Base-by-base conservation (phyloP, 2,888 invertebrate species). In the Zygothrica quintamaculata region DNA sequence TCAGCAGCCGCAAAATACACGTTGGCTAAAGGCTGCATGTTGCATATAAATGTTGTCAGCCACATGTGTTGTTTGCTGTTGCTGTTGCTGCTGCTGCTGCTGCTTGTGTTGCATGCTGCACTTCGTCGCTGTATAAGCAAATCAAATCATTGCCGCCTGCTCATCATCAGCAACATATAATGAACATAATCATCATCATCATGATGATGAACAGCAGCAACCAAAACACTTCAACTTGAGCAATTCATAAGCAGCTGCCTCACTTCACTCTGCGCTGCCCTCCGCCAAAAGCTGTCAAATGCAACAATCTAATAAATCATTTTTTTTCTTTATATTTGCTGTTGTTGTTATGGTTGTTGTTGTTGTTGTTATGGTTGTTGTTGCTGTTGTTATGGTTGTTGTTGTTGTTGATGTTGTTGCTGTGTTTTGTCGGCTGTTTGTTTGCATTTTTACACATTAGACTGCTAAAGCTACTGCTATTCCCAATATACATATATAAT, bases 221-320 rank as follows among this genome's bases (percentile, higher is more conserved):
- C 22, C 40, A 46, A 34, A 40, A 47, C 18, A 29, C 58, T 40
- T 58, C 61, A 56, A 67, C 43, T 65, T 62, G 59, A 74, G 50
- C 36, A 58, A 65, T 58, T 51, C 61, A 42, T 43, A 53, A 22
- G 16, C 22, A n/a, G 3, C 6, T 15, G 39, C 36, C 12, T 22
- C 15, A 15, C 12, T 9, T n/a, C 25, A 7, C 26, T 29, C 4
- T 51, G 34, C 22, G 0, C 29, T 36, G 1, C 3, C 37, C 4
- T 13, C 11, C 13, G 42, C 53, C 31, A 18, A 34, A 39, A 16
- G 52, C 51, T 68, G 74, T 70, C 82, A 80, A 84, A 72, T 81
- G 74, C 77, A 76, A 58, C 76, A 57, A n/a, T 73, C 80, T 80
- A 85, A 84, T 84, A 85, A 84, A 84, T 84, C 84, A 85, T 84